phyloP scores from a whole-genome alignment of 2,113 vertebrate genomes.

The Grammomys surdaster region DNA sequence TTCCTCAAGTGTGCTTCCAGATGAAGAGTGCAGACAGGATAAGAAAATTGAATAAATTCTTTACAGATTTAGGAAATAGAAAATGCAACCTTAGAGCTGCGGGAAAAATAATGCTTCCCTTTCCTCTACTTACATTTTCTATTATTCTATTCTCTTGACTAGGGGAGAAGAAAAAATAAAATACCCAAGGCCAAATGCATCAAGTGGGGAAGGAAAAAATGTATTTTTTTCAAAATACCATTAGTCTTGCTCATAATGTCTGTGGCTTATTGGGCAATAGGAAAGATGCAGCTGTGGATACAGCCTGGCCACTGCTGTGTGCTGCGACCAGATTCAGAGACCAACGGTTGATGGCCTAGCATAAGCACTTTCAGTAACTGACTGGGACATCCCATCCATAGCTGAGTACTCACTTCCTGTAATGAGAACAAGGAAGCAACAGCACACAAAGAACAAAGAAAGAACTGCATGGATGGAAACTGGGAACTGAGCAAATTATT shows the following conservation, averaged over 20 bases:
- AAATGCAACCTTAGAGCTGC: background rate
- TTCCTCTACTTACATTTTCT: background rate
- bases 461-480: background rate
- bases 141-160: background rate
- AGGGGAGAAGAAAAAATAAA: background rate
- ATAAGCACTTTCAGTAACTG: background rate
- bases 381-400: background rate
- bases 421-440: background rate
- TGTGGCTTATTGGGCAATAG: background rate
- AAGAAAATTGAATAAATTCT: background rate
- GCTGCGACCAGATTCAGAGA: background rate
- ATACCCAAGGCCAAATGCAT: background rate
- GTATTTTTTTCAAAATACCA: background rate
- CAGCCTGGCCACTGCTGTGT: background rate
- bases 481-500: background rate
- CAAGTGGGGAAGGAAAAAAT: background rate
- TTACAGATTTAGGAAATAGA: background rate
- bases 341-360: background rate
- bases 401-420: background rate
- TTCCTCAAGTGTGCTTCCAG: background rate
- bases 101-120: background rate
- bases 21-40: accelerated
- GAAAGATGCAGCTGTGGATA: background rate
- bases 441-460: background rate
- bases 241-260: background rate